Evolutionary conservation across 2,113 vertebrate genomes (phyloP), one percentile per base, ranked within the genome.

Genomic region (Heterochromis multidens): DNA sequence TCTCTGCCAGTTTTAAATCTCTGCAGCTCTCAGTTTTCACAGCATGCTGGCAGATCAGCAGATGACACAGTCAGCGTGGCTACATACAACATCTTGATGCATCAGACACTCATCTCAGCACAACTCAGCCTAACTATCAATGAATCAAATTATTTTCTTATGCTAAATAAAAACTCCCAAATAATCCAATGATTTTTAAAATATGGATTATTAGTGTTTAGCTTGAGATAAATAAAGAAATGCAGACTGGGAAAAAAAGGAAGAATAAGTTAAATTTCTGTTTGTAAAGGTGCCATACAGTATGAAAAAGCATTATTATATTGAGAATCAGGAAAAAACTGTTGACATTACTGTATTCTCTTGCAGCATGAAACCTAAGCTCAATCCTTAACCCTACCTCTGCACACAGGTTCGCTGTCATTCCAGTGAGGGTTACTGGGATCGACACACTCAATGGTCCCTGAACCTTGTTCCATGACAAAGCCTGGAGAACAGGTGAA

Each of bases 371-470:
- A 25, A 84, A 16, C 37, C 1, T 6, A 29, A 40, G 4, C 23
- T 10, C 17, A 25, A 6, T 17, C 35, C 49, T 35, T n/a, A 80
- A 43, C 31, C 11, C 4, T 54, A 98, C 98, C 98, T 95, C 92
- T 96, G 93, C 98, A 98, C 80, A 97, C 96, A 4, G 98, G 98
- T 57, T 98, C 98, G 2, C 96, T 98, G 89, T 97, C 97, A 3
- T 98, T 98, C 98, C 98, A 98, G 93, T 97, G 97, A 29, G 98
- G 98, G 77, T 97, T 97, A 70, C 96, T 95, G 83, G 97, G 95
- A 59, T 97, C 97, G 21, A 98, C 94, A 21, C 98, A 98, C 94
- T 98, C 97, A 0, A 98, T 97, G 12, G 97, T 96, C 21, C 96
- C 96, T 2, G 97, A 97, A 0, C 97, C 97, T 62, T 97, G 97